Evolutionary conservation across 2,113 vertebrate species (phyloP).

Genomic region (Lasiurus cinereus): DNA sequence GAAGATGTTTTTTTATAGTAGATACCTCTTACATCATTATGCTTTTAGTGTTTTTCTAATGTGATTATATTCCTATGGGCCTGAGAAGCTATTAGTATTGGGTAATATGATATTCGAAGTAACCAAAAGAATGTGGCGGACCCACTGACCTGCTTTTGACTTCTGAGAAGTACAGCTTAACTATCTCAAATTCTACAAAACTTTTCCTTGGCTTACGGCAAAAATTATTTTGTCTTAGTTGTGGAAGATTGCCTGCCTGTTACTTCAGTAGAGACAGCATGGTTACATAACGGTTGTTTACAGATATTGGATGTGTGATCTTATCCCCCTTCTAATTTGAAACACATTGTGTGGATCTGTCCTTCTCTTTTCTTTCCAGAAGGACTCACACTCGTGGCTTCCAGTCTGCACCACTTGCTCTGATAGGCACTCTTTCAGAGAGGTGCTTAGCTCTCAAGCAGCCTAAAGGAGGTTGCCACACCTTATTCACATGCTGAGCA

Average conservation of each 20-base stretch:
- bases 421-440: neutral
- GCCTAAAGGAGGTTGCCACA: neutral
- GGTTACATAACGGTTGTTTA: neutral
- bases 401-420: neutral
- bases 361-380: constrained; percentile 3
- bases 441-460: neutral
- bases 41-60: constrained; percentile 53
- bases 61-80: neutral
- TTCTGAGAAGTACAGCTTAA: constrained; percentile 60
- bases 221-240: constrained; percentile 41
- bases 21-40: constrained; percentile 45
- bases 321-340: constrained; percentile 40
- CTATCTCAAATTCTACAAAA: constrained; percentile 47
- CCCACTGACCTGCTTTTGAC: constrained; percentile 68
- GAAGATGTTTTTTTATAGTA: neutral
- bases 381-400: neutral
- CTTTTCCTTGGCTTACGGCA: constrained; percentile 42
- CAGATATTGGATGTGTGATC: constrained; percentile 51
- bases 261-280: constrained; percentile 4
- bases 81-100: constrained; percentile 44
- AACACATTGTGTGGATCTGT: neutral
- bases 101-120: constrained; percentile 61
- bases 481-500: neutral
- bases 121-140: constrained; percentile 52
- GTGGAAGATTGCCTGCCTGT: constrained; percentile 34